Evolutionary conservation across 2,888 invertebrate genomes (phyloP).

Genomic region (Cephus pygmeus): DNA sequence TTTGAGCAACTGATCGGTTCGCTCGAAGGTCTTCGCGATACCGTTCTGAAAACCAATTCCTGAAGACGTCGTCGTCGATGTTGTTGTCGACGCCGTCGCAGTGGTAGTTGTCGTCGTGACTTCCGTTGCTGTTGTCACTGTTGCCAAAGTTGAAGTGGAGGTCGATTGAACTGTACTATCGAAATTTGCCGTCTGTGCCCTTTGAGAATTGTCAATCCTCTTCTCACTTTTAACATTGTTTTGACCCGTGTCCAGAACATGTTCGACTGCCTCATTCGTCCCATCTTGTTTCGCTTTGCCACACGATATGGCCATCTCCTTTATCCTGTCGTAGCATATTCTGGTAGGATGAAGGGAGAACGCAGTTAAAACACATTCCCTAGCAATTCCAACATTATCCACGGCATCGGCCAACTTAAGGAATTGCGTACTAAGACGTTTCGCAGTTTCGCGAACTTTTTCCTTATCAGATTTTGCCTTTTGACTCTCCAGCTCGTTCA

Average conservation of each 20-base stretch:
- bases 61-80: slow-evolving; percentile 22
- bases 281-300: slow-evolving; percentile 66
- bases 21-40: slow-evolving; percentile 42
- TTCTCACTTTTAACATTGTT: slow-evolving; percentile 10
- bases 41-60: slow-evolving; percentile 38
- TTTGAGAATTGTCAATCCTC: slow-evolving; percentile 10
- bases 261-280: slow-evolving; percentile 40
- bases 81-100: slow-evolving; percentile 18
- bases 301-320: slow-evolving; percentile 68
- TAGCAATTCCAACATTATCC: slow-evolving; percentile 72
- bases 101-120: slow-evolving; percentile 25
- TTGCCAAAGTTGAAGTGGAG: slow-evolving; percentile 17
- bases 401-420: slow-evolving; percentile 72
- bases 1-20: slow-evolving; percentile 50
- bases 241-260: slow-evolving; percentile 21
- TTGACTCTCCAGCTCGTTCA: slow-evolving; percentile 79
- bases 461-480: slow-evolving; percentile 70
- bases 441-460: slow-evolving; percentile 70
- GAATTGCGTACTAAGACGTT: slow-evolving; percentile 71
- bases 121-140: slow-evolving; percentile 17
- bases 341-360: slow-evolving; percentile 80
- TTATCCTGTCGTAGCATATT: slow-evolving; percentile 71
- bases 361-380: slow-evolving; percentile 80
- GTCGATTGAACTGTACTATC: neutral
- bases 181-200: slow-evolving; percentile 7